Percentiles rank a stretch among this genome's conserved stretches.
These are phyloP conservation scores for Psammodynastes pulverulentus DNA, from an alignment of 2,113 vertebrate species.

Conservation along the genomic window DNA sequence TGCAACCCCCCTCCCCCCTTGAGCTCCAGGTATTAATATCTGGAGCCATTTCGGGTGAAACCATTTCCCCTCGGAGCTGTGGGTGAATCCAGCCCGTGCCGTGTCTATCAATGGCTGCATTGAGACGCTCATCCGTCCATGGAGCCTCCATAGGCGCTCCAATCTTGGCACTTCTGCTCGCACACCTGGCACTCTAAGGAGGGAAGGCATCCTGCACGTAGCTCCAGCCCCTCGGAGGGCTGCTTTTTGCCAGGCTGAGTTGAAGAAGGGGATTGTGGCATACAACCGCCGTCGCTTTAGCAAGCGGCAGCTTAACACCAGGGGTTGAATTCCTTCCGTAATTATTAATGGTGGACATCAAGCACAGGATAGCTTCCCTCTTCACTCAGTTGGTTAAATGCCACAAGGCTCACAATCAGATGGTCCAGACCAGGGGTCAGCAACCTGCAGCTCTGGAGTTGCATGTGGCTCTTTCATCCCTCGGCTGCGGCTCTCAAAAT, in stretches of 20 bases:
- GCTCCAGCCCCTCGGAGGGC: neutral
- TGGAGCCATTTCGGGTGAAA: neutral
- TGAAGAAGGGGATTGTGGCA: neutral
- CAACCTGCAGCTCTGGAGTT: too few species aligned
- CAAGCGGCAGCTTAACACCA: neutral
- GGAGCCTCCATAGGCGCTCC: neutral
- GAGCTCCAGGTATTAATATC: neutral
- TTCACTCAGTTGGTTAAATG: neutral
- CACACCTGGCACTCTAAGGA: neutral
- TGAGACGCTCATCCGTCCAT: neutral
- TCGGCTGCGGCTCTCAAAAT: too few species aligned
- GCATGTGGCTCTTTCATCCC: too few species aligned
- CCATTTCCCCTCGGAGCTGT: neutral
- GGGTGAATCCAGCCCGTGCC: constrained; percentile 7
- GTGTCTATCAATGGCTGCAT: constrained; percentile 18
- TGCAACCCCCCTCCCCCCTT: neutral
- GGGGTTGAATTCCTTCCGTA: neutral
- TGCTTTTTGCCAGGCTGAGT: constrained; percentile 4
- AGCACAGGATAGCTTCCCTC: neutral
- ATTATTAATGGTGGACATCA: constrained; percentile 3
- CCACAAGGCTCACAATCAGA: neutral
- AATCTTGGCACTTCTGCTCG: constrained; percentile 17
- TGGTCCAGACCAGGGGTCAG: constrained; percentile 26
- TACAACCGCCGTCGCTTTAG: constrained; percentile 2
- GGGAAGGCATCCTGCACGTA: constrained; percentile 10